A percentile compares a stretch with the other conserved stretches of the same genome.
Conservation (phyloP, 2,797 vertebrate genomes). For the Pyrocephalus nanus region DNA sequence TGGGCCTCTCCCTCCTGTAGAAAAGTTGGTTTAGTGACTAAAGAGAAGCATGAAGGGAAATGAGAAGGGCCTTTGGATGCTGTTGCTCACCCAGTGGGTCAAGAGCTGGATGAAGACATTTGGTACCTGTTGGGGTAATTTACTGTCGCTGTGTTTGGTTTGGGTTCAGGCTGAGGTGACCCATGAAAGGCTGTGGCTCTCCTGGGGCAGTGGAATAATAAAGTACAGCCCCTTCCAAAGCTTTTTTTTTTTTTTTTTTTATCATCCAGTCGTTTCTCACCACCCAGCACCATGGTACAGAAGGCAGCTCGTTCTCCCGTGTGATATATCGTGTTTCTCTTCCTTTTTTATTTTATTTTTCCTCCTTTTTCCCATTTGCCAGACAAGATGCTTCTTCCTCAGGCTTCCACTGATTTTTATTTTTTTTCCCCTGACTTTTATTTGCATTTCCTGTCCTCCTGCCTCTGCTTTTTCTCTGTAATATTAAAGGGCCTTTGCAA, state of each 20-base stretch:
- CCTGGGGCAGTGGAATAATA: slow-evolving; percentile 59
- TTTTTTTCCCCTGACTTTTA: background rate
- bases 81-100: background rate
- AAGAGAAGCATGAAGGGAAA: background rate
- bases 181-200: slow-evolving; percentile 60
- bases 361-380: background rate
- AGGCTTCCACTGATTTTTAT: background rate
- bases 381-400: background rate
- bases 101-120: slow-evolving; percentile 35
- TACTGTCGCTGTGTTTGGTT: slow-evolving; percentile 62
- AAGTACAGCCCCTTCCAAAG: slow-evolving; percentile 30
- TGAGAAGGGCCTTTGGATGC: background rate
- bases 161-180: slow-evolving; percentile 64
- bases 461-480: background rate
- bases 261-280: background rate
- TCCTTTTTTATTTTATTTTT: background rate
- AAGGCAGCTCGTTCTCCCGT: background rate
- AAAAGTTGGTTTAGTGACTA: background rate
- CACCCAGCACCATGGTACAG: background rate
- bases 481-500: background rate
- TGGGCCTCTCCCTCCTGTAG: background rate
- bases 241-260: background rate
- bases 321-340: rapidly evolving
- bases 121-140: slow-evolving; percentile 66
- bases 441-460: background rate